These are phyloP conservation scores for Amyelois transitella DNA, from an alignment of 1,140 invertebrate species.

Conservation along the genomic window DNA sequence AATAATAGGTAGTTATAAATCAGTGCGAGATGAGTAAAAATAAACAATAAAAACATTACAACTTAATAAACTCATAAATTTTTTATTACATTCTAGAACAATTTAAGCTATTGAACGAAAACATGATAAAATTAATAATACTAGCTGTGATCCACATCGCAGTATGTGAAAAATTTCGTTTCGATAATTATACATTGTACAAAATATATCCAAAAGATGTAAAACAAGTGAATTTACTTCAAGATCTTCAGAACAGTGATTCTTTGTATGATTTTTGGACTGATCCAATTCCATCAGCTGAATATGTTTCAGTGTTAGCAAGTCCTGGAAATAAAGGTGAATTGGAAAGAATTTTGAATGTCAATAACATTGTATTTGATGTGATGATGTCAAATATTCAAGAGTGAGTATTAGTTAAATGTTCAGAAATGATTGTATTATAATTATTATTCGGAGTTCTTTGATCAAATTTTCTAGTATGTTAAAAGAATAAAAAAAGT, in stretches of 20 bases:
- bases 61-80: background rate
- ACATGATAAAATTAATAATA: background rate
- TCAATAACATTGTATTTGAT: slow-evolving; percentile 32
- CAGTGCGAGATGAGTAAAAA: too few relatives aligned
- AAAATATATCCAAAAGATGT: slow-evolving; percentile 13
- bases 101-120: too few relatives aligned
- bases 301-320: slow-evolving; percentile 45
- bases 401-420: slow-evolving; percentile 45
- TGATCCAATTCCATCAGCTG: slow-evolving; percentile 19
- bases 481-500: too few relatives aligned
- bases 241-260: slow-evolving; percentile 30
- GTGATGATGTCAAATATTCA: slow-evolving; percentile 47
- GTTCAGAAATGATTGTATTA: too few relatives aligned
- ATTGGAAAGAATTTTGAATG: slow-evolving; percentile 34
- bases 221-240: slow-evolving; percentile 31
- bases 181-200: slow-evolving; percentile 15
- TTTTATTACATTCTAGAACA: too few relatives aligned
- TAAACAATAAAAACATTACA: too few relatives aligned
- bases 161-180: slow-evolving; percentile 14
- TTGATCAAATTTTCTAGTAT: too few relatives aligned
- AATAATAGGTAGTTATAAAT: too few relatives aligned
- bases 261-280: slow-evolving; percentile 50
- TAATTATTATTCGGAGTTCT: too few relatives aligned
- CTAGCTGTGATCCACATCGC: background rate
- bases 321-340: slow-evolving; percentile 36